A percentile compares a stretch with the other conserved stretches of the same genome.
Evolutionary conservation across 2,113 vertebrate species (phyloP).

Genomic region (Poecilia latipinna): DNA sequence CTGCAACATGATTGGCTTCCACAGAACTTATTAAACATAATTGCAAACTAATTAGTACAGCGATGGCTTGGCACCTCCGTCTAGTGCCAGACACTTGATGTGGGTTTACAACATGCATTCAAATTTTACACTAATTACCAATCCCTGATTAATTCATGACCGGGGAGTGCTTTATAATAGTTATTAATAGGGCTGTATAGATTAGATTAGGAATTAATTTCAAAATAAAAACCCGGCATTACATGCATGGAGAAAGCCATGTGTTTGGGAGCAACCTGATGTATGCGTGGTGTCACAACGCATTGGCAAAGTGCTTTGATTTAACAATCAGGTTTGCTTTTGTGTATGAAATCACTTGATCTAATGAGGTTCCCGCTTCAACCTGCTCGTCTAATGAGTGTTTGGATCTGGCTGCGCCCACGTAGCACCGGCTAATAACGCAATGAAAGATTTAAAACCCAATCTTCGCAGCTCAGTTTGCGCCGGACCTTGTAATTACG

Average conservation of each 20-base stretch:
- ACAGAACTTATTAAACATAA: conserved; percentile 85
- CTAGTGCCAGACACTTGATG: conserved; percentile 80
- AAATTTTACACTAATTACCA: conserved; percentile 85
- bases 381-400: conserved; percentile 50
- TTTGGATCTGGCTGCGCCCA: conserved; percentile 20
- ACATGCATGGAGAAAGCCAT: conserved; percentile 69
- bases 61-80: conserved; percentile 81
- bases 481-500: conserved; percentile 14
- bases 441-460: conserved; percentile 15
- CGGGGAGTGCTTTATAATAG: conserved; percentile 79
- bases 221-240: conserved; percentile 77
- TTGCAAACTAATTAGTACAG: conserved; percentile 86
- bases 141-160: conserved; percentile 81
- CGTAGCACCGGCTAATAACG: conserved; percentile 29
- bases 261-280: conserved; percentile 59
- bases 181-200: conserved; percentile 83
- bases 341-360: conserved; percentile 55
- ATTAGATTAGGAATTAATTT: conserved; percentile 82
- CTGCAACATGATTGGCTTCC: conserved; percentile 78
- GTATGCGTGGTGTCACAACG: conserved; percentile 62
- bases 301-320: conserved; percentile 60
- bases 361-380: conserved; percentile 53
- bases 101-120: conserved; percentile 83
- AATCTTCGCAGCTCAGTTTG: conserved; percentile 1
- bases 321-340: conserved; percentile 52